Evolutionary conservation across 1,140 invertebrate species (phyloP).

Genomic region (Bombus superbus): DNA sequence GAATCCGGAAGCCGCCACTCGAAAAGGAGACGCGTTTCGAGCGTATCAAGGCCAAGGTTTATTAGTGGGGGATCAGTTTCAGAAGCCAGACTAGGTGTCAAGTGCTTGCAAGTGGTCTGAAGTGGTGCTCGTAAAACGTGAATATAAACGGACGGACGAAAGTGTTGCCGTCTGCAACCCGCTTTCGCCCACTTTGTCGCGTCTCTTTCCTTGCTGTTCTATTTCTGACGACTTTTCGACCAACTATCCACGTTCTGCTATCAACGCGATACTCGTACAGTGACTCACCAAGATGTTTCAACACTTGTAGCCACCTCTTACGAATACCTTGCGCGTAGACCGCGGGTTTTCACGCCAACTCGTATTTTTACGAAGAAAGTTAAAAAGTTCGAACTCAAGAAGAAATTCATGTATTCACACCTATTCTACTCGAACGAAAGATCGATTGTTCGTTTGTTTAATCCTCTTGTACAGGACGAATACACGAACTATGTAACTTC

Average conservation of each 20-base stretch:
- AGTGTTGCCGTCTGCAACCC: constrained; percentile 40
- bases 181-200: constrained; percentile 5
- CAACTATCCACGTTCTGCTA: background rate
- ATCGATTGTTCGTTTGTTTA: too few species aligned
- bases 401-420: too few species aligned
- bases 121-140: constrained; percentile 53
- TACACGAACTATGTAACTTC: too few species aligned
- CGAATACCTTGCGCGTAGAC: too few species aligned
- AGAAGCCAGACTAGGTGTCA: constrained; percentile 33
- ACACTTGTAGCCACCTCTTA: too few species aligned
- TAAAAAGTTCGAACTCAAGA: too few species aligned
- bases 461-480: too few species aligned
- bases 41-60: constrained; percentile 49
- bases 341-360: too few species aligned
- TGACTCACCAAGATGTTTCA: too few species aligned
- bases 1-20: constrained; percentile 30
- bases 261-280: background rate
- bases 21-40: constrained; percentile 11
- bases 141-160: constrained; percentile 48
- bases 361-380: too few species aligned
- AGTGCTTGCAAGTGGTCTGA: constrained; percentile 41
- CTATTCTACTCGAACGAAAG: too few species aligned
- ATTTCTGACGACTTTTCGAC: background rate
- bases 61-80: constrained; percentile 44
- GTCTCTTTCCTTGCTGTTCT: background rate